Percentiles rank a stretch among this genome's conserved stretches.
Evolutionary conservation across 2,797 vertebrate genomes (phyloP).

Genomic region (Tokudaia tokunoshimensis): DNA sequence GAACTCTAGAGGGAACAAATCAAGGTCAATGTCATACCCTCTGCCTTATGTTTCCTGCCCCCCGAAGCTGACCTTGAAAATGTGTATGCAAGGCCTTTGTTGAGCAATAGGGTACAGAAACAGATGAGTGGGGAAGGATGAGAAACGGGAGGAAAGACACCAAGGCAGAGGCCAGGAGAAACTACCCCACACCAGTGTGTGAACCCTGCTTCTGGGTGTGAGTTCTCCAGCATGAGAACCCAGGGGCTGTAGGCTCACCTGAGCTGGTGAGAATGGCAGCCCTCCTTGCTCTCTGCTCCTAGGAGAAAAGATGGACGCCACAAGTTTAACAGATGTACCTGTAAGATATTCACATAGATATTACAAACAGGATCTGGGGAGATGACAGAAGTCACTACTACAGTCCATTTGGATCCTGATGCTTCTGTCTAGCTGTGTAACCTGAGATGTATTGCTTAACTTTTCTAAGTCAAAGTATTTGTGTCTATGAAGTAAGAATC

Average conservation of each 20-base stretch:
- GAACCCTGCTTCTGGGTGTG: background rate
- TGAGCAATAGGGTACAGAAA: background rate
- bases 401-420: background rate
- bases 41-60: background rate
- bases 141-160: background rate
- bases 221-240: no score
- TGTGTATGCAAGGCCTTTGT: background rate
- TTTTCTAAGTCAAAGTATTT: slow-evolving; percentile 3
- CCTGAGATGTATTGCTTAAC: background rate
- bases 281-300: background rate
- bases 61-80: background rate
- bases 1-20: no score
- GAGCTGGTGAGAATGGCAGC: background rate
- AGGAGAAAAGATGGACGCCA: background rate
- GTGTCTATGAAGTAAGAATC: background rate
- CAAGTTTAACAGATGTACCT: background rate
- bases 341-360: rapidly evolving
- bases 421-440: background rate
- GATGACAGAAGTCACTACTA: background rate
- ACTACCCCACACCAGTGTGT: background rate
- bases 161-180: background rate
- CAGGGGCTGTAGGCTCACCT: background rate
- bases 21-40: background rate
- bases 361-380: background rate
- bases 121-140: background rate